Conservation (phyloP, 1,140 invertebrate species). For the Cydia splendana region DNA sequence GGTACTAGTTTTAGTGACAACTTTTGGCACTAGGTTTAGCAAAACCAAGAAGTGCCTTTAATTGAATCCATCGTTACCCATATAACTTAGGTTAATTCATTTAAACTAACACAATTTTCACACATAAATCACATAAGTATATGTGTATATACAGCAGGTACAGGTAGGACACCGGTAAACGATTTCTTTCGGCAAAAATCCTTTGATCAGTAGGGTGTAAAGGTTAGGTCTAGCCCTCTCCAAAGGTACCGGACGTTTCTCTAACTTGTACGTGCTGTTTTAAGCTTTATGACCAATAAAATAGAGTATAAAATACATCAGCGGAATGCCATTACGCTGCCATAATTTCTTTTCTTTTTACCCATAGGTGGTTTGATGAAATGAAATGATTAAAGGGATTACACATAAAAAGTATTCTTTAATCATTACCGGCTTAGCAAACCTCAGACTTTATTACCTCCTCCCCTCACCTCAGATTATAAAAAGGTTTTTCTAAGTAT, state of each 20-base stretch:
- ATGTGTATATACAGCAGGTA: background rate
- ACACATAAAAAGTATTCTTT: too few species aligned
- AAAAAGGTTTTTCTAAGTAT: too few species aligned
- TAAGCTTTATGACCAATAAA: background rate
- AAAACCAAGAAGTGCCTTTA: too few species aligned
- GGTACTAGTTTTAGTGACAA: too few species aligned
- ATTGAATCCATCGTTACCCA: too few species aligned
- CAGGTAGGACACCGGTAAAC: background rate
- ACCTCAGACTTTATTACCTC: too few species aligned
- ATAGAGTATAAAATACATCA: slow-evolving; percentile 6
- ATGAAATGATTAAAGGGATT: slow-evolving; percentile 1
- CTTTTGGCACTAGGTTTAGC: too few species aligned
- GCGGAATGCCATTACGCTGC: background rate
- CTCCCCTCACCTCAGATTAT: too few species aligned
- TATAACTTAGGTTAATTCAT: too few species aligned
- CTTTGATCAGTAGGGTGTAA: slow-evolving; percentile 27
- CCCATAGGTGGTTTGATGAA: background rate
- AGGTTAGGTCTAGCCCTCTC: background rate
- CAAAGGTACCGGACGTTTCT: background rate
- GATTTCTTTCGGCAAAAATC: slow-evolving; percentile 12
- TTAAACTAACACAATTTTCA: too few species aligned
- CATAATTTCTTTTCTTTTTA: slow-evolving; percentile 2
- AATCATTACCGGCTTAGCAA: too few species aligned
- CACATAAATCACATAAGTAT: too few species aligned
- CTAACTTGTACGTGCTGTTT: background rate